phyloP scores from a whole-genome alignment of 2,113 vertebrate species.

The Regulus satrapa region DNA sequence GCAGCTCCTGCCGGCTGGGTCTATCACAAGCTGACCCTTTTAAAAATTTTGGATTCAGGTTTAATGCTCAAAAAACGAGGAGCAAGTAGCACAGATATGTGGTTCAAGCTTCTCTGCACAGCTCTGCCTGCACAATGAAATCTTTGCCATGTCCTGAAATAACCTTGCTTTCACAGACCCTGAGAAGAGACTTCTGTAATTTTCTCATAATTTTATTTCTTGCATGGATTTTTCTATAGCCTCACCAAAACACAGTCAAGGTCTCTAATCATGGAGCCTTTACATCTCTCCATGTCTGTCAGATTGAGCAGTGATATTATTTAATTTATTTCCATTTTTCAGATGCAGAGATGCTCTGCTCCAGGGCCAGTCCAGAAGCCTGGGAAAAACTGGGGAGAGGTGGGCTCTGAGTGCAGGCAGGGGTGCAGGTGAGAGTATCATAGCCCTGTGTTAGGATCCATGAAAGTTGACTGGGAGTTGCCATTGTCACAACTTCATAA shows the following conservation, averaged over 20 bases:
- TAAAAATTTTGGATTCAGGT: background rate
- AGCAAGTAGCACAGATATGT: background rate
- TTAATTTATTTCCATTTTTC: background rate
- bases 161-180: background rate
- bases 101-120: background rate
- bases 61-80: background rate
- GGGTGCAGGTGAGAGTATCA: background rate
- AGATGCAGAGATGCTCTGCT: background rate
- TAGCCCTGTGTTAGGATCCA: background rate
- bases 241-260: background rate
- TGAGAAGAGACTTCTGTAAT: background rate
- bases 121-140: background rate
- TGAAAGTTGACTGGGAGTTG: background rate
- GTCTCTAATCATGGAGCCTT: background rate
- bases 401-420: background rate
- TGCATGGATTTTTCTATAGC: background rate
- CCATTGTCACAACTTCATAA: background rate
- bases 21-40: background rate
- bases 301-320: background rate
- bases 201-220: conserved; percentile 6
- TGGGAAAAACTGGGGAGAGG: background rate
- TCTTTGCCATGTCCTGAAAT: background rate
- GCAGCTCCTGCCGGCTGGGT: background rate
- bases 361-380: background rate
- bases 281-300: background rate